Percentiles rank a stretch among this genome's conserved stretches.
Evolutionary conservation across 1,140 invertebrate genomes (phyloP).

Genomic region (Hylaeus anthracinus): DNA sequence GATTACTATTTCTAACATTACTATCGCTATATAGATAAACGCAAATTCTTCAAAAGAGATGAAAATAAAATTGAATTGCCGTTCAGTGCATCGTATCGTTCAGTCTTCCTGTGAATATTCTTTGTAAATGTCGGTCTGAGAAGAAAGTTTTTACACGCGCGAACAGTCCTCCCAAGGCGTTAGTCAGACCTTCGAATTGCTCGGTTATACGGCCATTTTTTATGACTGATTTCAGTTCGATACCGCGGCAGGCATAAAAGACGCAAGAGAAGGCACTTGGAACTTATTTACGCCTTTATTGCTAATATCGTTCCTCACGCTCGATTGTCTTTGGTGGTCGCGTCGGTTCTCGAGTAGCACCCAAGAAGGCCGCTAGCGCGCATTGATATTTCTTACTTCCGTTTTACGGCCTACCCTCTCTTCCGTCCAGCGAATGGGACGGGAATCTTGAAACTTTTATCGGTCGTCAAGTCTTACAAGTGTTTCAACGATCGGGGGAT

Average conservation of each 20-base stretch:
- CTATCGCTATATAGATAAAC: too few species aligned
- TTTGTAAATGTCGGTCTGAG: too few species aligned
- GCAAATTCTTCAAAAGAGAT: too few species aligned
- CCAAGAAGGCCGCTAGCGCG: constrained; percentile 1
- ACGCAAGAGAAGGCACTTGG: constrained; percentile 27
- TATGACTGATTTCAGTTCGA: constrained; percentile 41
- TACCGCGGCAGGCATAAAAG: constrained; percentile 42
- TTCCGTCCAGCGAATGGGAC: neutral
- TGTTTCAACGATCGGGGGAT: constrained; percentile 19
- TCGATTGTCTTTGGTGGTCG: constrained; percentile 44
- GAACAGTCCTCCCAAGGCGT: neutral
- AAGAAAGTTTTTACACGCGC: neutral
- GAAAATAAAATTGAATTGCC: too few species aligned
- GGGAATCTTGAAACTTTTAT: constrained; percentile 49
- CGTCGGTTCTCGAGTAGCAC: constrained; percentile 31
- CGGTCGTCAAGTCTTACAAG: constrained; percentile 47
- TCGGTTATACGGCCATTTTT: constrained; percentile 31
- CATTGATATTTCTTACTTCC: constrained; percentile 58
- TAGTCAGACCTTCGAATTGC: neutral
- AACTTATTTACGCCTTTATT: constrained; percentile 56
- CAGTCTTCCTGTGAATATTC: too few species aligned
- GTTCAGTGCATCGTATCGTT: too few species aligned
- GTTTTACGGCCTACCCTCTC: constrained; percentile 47
- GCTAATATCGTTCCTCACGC: constrained; percentile 59
- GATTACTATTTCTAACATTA: too few species aligned